Percentiles rank a stretch among this genome's conserved stretches.
Conservation (phyloP, 2,888 invertebrate genomes). For the Bembecia ichneumoniformis region DNA sequence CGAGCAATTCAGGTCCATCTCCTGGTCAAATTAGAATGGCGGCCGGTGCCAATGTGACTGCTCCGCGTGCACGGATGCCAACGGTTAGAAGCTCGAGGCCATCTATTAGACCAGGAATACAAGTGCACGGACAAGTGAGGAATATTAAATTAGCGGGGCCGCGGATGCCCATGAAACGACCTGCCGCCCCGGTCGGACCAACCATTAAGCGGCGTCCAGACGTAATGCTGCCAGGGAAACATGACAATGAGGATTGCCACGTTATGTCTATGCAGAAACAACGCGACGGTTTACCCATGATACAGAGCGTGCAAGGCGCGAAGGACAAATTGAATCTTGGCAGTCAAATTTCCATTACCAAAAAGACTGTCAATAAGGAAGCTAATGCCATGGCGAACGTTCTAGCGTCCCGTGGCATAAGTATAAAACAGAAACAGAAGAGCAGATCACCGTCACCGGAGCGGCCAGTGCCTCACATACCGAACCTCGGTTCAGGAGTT, state of each 20-base stretch:
- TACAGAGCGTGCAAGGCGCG: constrained; percentile 80
- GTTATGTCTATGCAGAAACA: constrained; percentile 82
- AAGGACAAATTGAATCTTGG: constrained; percentile 76
- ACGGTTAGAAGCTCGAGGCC: constrained; percentile 41
- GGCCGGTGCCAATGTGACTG: constrained; percentile 37
- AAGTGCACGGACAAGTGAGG: constrained; percentile 54
- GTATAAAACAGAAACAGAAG: constrained; percentile 78
- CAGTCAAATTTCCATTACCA: constrained; percentile 81
- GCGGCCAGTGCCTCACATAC: constrained; percentile 55
- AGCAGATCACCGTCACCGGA: constrained; percentile 58
- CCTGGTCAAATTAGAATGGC: constrained; percentile 55
- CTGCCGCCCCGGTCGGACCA: constrained; percentile 32
- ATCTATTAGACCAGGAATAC: constrained; percentile 50
- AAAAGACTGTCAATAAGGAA: constrained; percentile 75
- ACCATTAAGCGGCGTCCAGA: constrained; percentile 70
- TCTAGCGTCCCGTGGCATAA: constrained; percentile 82
- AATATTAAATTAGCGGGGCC: constrained; percentile 35
- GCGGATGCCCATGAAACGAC: constrained; percentile 58
- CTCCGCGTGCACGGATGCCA: constrained; percentile 47
- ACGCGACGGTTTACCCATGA: constrained; percentile 79
- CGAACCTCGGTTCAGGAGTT: constrained; percentile 61
- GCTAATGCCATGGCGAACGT: constrained; percentile 84
- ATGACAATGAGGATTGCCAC: constrained; percentile 82
- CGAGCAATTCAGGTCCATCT: constrained; percentile 33
- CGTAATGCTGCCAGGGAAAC: constrained; percentile 77